Evolutionary conservation across 2,797 vertebrate species (phyloP).

Genomic region (Luscinia luscinia): DNA sequence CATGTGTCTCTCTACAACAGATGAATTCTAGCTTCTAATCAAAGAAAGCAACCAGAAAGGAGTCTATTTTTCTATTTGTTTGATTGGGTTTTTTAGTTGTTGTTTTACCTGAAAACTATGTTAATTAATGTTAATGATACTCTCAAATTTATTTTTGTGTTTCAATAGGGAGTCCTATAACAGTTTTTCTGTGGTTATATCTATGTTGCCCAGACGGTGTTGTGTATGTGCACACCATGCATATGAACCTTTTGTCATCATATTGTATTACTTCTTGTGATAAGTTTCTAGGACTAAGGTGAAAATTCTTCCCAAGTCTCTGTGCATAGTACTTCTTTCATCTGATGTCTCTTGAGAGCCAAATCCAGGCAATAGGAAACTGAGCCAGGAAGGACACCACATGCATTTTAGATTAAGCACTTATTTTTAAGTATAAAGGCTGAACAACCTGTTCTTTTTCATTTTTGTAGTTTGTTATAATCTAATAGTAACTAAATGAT

Average conservation of each 20-base stretch:
- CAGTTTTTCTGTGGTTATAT: not conserved
- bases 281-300: not conserved
- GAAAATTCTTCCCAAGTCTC: not conserved
- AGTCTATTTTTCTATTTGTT: rapidly evolving
- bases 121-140: not conserved
- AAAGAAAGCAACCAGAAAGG: not conserved
- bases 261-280: not conserved
- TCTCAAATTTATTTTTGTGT: not conserved
- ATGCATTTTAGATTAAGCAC: not conserved
- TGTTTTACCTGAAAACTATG: not conserved
- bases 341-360: not conserved
- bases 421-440: not conserved
- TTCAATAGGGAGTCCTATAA: not conserved
- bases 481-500: not conserved
- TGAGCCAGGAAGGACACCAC: not conserved
- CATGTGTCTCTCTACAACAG: not conserved
- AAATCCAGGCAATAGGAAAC: not conserved
- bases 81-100: not conserved
- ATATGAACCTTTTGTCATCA: not conserved
- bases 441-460: not conserved
- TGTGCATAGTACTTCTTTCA: not conserved
- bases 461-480: not conserved
- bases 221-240: not conserved
- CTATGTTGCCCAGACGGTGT: not conserved
- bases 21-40: not conserved